Evolutionary conservation across 2,888 invertebrate species (phyloP), one percentile per base, ranked within the genome.

Genomic region (Halictus quadricinctus): DNA sequence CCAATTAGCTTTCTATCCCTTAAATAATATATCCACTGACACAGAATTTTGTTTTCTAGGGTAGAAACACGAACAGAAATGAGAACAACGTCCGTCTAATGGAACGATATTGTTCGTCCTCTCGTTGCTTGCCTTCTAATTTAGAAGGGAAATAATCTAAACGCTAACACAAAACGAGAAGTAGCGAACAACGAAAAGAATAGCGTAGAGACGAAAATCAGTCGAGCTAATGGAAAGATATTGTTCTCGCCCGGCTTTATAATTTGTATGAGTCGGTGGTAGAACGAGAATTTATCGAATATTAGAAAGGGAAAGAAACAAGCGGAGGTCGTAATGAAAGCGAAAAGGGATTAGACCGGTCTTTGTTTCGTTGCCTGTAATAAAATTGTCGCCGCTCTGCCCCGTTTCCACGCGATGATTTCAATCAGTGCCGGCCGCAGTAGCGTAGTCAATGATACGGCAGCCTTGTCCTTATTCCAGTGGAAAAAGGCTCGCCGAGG

Each of bases 361-460:
- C 64, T 66, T 50, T 29, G 43, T 18, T 50, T 25, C 8, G 36
- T 60, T 66, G 43, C 29, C 74, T 60, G 12, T 70, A 81, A 72
- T 36, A 25, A 82, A 82, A 82, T 76, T 64, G 83, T 29, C 75
- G 81, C 76, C 76, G 58, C 72, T 76, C 64, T 48, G 82, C 76
- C 83, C 69, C 66, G 21, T 76, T 82, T 76, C 66, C 82, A 46
- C 25, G 75, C 72, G 41, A 76, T 58, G 48, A 75, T 21, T 81
- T 81, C 75, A 29, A 75, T 82, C 72, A 36, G 58, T 54, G 75
- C 72, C 60, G 75, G 60, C 36, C 3, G 18, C 54, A 46, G 58
- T 48, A 10, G 83, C 5, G 54, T 36, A 25, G 81, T 74, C 81
- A 50, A 76, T n/a, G 50, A 48, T 58, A 48, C 36, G 36, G n/a